A percentile compares a stretch with the other conserved stretches of the same genome.
These are phyloP conservation scores for Microtus agrestis DNA, from an alignment of 2,797 vertebrate genomes.

Conservation along the genomic window DNA sequence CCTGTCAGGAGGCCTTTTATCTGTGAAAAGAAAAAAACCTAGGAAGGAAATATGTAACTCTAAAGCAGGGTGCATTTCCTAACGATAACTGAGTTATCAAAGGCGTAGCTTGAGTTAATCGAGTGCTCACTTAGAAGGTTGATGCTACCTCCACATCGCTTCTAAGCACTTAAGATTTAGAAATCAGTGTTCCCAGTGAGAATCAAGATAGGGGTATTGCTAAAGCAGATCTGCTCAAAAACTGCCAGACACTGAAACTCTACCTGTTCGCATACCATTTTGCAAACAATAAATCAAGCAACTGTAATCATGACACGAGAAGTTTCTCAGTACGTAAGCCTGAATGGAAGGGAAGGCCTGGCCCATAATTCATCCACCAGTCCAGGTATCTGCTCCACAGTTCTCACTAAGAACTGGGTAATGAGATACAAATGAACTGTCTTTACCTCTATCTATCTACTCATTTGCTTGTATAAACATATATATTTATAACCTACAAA, in stretches of 20 bases:
- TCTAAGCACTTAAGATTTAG: slow-evolving; percentile 71
- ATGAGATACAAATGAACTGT: background rate
- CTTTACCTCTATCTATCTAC: background rate
- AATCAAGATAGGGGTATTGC: background rate
- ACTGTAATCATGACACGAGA: background rate
- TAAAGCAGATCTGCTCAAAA: background rate
- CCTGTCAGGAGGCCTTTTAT: slow-evolving; percentile 82
- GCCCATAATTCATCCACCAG: background rate
- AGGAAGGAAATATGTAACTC: slow-evolving; percentile 83
- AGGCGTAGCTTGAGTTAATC: slow-evolving; percentile 80
- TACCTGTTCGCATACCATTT: background rate
- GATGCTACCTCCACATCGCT: slow-evolving; percentile 66
- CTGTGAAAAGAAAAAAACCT: slow-evolving; percentile 76
- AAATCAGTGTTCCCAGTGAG: slow-evolving; percentile 70
- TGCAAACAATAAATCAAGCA: background rate
- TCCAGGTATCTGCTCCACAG: background rate
- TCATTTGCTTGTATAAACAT: background rate
- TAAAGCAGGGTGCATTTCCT: slow-evolving; percentile 77
- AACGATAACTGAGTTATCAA: slow-evolving; percentile 82
- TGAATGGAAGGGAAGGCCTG: too few species aligned
- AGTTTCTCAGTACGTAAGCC: background rate
- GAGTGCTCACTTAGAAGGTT: slow-evolving; percentile 80
- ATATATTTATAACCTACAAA: background rate
- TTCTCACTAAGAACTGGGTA: background rate
- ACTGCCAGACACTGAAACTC: background rate